phyloP scores from a whole-genome alignment of 2,797 vertebrate species.

The Emys orbicularis region DNA sequence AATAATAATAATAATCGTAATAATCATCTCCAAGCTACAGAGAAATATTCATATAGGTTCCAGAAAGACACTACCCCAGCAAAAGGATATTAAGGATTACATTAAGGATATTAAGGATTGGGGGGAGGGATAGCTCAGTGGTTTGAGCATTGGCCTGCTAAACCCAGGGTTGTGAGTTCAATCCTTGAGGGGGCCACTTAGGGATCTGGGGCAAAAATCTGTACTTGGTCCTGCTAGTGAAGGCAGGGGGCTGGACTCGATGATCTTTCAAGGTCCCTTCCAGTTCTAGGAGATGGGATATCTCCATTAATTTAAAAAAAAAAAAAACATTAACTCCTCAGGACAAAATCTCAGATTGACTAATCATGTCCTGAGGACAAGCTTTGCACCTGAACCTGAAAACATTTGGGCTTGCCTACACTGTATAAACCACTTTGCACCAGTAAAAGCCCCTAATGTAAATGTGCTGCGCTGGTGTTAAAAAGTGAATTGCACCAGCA shows the following conservation, averaged over 20 bases:
- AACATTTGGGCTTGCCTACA: background rate
- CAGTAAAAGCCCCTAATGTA: background rate
- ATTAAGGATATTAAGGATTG: too few species aligned
- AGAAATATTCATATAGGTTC: slow-evolving; percentile 35
- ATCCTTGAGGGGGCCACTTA: too few species aligned
- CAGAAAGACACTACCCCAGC: slow-evolving; percentile 54
- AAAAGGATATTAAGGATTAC: slow-evolving; percentile 63
- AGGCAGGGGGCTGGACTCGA: too few species aligned
- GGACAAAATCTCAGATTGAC: background rate
- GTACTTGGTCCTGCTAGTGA: too few species aligned
- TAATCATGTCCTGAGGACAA: slow-evolving; percentile 28
- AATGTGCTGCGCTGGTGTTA: accelerated
- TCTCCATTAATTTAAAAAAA: too few species aligned
- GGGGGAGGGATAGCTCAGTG: too few species aligned
- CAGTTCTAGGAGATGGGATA: too few species aligned
- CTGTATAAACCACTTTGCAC: background rate
- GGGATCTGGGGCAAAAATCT: too few species aligned
- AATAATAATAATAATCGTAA: slow-evolving; percentile 59
- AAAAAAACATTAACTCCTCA: background rate
- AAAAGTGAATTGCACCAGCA: background rate
- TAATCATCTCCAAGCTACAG: slow-evolving; percentile 52
- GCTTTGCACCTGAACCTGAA: background rate
- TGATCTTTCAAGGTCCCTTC: too few species aligned
- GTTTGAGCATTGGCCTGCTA: too few species aligned
- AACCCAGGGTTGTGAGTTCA: too few species aligned